Conservation (phyloP, 2,113 vertebrate species). For the Aegotheles bennettii region DNA sequence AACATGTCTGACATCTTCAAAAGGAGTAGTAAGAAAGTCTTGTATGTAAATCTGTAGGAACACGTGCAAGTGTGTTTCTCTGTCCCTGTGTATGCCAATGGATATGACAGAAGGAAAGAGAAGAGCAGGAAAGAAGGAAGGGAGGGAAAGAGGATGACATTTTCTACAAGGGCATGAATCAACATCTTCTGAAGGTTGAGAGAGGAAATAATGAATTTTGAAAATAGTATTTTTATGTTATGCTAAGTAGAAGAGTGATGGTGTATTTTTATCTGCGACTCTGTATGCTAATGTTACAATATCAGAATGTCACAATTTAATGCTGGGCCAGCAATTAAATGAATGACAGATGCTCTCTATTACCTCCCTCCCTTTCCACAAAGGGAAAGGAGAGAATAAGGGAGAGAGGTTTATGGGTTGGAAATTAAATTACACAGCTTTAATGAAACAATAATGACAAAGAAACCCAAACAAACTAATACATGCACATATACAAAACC, state of each 20-base stretch:
- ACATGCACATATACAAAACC: no score
- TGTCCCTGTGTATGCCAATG: background rate
- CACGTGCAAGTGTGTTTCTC: background rate
- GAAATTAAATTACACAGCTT: no score
- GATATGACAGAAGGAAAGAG: background rate
- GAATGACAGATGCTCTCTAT: no score
- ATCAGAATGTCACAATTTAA: no score
- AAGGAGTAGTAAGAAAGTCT: background rate
- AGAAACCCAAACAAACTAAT: no score
- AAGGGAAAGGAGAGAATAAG: no score
- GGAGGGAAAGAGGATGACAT: accelerated
- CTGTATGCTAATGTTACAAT: background rate
- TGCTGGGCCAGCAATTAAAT: no score
- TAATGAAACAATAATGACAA: no score
- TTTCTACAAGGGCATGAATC: background rate
- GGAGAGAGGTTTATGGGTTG: no score
- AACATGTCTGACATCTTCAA: background rate
- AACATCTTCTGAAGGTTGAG: background rate
- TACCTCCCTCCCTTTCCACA: no score
- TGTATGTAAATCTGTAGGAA: background rate
- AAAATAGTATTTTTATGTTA: background rate
- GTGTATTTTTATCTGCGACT: background rate
- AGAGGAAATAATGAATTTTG: background rate
- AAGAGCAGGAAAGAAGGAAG: background rate
- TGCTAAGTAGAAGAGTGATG: background rate